Evolutionary conservation across 2,888 invertebrate genomes (phyloP), one percentile per base, ranked within the genome.

Genomic region (Agapostemon virescens): DNA sequence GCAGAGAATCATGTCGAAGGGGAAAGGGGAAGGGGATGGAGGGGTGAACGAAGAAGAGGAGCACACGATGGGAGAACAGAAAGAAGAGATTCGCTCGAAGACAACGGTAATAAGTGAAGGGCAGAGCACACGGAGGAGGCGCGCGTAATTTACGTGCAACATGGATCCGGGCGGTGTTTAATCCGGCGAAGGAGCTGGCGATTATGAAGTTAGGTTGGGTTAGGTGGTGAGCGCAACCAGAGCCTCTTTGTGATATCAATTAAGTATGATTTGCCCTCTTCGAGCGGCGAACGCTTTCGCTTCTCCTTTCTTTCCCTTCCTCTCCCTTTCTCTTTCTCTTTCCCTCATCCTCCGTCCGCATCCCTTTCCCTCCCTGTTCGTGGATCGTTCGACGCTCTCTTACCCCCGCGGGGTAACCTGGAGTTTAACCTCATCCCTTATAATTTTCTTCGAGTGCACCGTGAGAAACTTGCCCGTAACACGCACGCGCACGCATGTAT

Each of bases 371-470:
- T 7, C n/a, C 23, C 36, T 15, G 17, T 23, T n/a, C 15, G 7
- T 15, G 30, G 42, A 61, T 36, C 80, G 69, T 75, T 66, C 79
- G 77, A 66, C 70, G 67, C 70, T 69, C 80, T 70, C 82, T 79
- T 82, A 79, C 69, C 81, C 81, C 84, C 82, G 76, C 83, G 79
- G 84, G 85, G 84, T 88, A 89, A 88, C 88, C 90, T 85, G 68
- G 86, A 86, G 87, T 89, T 90, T 90, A 90, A 90, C 90, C 88
- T 90, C 87, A 88, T 90, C 90, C 90, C 90, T 90, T 90, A 90
- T 90, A 90, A 90, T 90, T 90, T 90, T 88, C 89, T 89, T 84
- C 90, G 90, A 90, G 91, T 91, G 91, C 90, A 92, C 92, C 92
- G 92, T 92, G 92, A 92, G 92, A 92, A 92, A 92, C 90, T 90